Evolutionary conservation across 2,113 vertebrate genomes (phyloP), one percentile per base, ranked within the genome.

Genomic region (Arenaria interpres): DNA sequence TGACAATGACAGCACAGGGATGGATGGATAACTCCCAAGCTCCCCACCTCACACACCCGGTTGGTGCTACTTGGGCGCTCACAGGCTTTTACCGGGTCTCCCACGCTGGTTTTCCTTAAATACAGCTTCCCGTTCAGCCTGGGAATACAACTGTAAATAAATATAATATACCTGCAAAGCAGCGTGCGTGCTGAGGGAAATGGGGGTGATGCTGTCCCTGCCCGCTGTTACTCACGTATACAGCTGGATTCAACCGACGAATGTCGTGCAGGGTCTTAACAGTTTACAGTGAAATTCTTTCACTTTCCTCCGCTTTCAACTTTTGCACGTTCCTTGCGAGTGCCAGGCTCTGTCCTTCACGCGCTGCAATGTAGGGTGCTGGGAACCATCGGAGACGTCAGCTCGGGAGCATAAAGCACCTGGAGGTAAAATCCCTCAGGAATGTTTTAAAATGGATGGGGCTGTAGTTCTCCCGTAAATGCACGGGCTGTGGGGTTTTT

Each of bases 21-120:
- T 19, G 2, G 0, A 7, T 9, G 9, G 71, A 12, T 25, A 32
- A 10, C 5, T 33, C 50, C 24, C 5, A 1, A 12, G 35, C 32
- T 21, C 1, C 62, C 20, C 15, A 4, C 15, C 45, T 37, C 57
- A 11, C 24, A 2, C 27, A 68, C 57, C 28, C 46, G 8, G 33
- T 23, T 32, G 59, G 45, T 45, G 14, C 41, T 71, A 18, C 8
- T 3, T 83, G 60, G 51, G 27, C 9, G 5, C 72, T 93, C 56
- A 16, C 24, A 48, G 12, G 37, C 51, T 73, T 56, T 74, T 20
- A 57, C 35, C 18, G n/a, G 25, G 67, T 21, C 30, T 48, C 77
- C 77, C 78, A 68, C 9, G 1, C 83, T 85, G 76, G 12, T 77
- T 72, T 51, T 79, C 51, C 41, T 24, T 8, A 8, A 24, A 10